These are phyloP conservation scores for Microctonus hyperodae DNA, from an alignment of 2,888 invertebrate species.

Conservation along the genomic window DNA sequence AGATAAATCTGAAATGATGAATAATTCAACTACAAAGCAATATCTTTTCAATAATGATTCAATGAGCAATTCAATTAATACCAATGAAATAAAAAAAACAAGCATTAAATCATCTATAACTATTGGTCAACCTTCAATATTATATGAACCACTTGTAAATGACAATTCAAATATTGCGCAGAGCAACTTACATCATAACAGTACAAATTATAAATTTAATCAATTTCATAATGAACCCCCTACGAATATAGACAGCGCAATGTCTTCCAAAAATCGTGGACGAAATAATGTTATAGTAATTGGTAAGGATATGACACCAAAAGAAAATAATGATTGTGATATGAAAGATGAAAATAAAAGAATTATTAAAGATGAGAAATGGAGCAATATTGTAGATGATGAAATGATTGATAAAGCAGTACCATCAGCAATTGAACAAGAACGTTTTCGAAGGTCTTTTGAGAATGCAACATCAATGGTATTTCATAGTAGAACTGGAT, in stretches of 20 bases:
- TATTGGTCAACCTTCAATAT: constrained; percentile 15
- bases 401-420: constrained; percentile 63
- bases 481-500: constrained; percentile 81
- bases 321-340: constrained; percentile 27
- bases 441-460: constrained; percentile 76
- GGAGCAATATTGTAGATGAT: constrained; percentile 43
- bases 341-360: constrained; percentile 25
- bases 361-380: constrained; percentile 29
- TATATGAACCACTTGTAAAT: constrained; percentile 30
- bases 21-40: constrained; percentile 28
- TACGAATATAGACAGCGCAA: constrained; percentile 5
- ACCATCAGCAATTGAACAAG: constrained; percentile 76
- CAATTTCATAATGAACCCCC: constrained; percentile 23
- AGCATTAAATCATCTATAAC: constrained; percentile 30
- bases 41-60: neutral
- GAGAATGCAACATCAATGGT: constrained; percentile 84
- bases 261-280: constrained; percentile 8
- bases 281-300: constrained; percentile 7
- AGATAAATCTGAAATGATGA: constrained; percentile 40
- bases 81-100: constrained; percentile 44
- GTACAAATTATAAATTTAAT: constrained; percentile 48
- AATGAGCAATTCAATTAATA: constrained; percentile 30
- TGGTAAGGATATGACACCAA: constrained; percentile 1
- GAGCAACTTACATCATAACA: constrained; percentile 46
- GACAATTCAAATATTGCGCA: constrained; percentile 36